These are phyloP conservation scores for Cavia porcellus DNA, from an alignment of 2,113 vertebrate genomes.

Conservation along the genomic window DNA sequence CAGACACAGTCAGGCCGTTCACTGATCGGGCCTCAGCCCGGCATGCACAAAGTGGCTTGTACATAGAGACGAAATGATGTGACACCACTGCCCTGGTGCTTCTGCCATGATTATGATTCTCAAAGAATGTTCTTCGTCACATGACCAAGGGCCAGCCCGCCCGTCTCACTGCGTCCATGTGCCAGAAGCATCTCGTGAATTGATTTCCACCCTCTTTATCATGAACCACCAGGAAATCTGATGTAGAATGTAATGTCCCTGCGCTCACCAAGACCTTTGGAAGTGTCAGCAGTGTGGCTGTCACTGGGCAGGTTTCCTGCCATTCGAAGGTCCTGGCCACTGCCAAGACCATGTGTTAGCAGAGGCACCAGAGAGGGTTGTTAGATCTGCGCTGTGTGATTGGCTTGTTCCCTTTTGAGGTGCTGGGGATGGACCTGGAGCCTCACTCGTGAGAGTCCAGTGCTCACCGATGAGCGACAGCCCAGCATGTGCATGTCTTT, in stretches of 20 bases:
- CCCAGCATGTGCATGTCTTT: too few relatives aligned
- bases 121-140: not conserved
- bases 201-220: not conserved
- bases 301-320: not conserved
- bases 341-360: rapidly evolving
- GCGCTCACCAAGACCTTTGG: not conserved
- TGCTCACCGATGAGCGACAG: not conserved
- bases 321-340: not conserved
- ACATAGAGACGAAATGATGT: not conserved
- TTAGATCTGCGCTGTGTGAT: not conserved
- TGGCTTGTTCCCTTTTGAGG: not conserved
- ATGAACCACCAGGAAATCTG: not conserved
- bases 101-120: rapidly evolving
- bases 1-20: not conserved
- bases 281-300: rapidly evolving
- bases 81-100: not conserved
- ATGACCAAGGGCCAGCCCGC: not conserved
- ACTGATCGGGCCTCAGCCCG: not conserved
- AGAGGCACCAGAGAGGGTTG: not conserved
- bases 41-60: rapidly evolving
- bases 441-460: not conserved
- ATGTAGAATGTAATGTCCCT: not conserved
- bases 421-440: not conserved
- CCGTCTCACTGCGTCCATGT: rapidly evolving
- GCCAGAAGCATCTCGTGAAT: not conserved